Evolutionary conservation across 2,113 vertebrate genomes (phyloP).

Genomic region (Tupaia chinensis): DNA sequence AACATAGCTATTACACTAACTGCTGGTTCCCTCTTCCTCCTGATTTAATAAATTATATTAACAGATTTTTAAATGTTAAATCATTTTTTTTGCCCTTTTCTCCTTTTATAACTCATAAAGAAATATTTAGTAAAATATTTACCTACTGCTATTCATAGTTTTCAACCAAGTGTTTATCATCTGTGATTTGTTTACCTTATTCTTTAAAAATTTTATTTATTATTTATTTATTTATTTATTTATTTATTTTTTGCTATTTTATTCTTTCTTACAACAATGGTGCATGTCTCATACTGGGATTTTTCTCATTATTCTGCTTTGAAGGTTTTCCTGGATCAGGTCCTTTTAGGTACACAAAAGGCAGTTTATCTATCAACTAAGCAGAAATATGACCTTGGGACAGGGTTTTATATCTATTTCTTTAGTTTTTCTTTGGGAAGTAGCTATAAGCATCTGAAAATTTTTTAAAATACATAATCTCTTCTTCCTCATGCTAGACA

Average conservation of each 20-base stretch:
- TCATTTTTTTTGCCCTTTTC: background rate
- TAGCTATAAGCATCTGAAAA: background rate
- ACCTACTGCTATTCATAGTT: background rate
- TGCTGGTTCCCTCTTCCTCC: background rate
- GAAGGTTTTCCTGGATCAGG: background rate
- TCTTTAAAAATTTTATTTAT: too few species aligned
- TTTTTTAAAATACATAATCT: constrained; percentile 3
- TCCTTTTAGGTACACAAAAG: background rate
- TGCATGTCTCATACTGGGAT: background rate
- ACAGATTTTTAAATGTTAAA: background rate
- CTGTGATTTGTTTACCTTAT: background rate
- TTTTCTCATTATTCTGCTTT: background rate
- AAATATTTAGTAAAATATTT: background rate
- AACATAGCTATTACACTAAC: too few species aligned
- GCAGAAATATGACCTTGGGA: background rate
- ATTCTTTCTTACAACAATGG: background rate
- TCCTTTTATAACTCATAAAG: background rate
- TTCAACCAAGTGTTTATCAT: background rate
- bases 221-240: too few species aligned
- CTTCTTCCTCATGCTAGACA: background rate
- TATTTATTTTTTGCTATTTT: background rate
- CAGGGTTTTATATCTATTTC: background rate
- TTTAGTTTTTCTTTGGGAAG: background rate
- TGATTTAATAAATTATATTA: background rate
- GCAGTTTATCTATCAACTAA: background rate